These are phyloP conservation scores for Stegodyphus dumicola DNA, from an alignment of 1,140 invertebrate species.

Conservation along the genomic window DNA sequence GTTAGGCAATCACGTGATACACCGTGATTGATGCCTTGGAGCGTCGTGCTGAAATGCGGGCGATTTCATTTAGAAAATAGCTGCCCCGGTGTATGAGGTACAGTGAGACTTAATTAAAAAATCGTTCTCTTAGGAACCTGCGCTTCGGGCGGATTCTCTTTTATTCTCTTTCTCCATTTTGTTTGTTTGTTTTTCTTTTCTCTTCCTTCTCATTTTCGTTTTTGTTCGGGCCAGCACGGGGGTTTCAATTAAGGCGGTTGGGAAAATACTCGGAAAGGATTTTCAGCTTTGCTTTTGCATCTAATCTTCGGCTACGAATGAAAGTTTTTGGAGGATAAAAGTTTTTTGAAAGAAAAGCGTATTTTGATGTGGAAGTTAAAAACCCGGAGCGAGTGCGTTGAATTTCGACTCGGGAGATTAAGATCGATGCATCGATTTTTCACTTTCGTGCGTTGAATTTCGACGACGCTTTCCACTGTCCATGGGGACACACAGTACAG, in stretches of 20 bases:
- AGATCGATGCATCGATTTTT: no score
- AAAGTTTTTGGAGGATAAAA: background rate
- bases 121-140: conserved; percentile 25
- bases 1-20: conserved; percentile 18
- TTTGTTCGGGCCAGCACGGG: background rate
- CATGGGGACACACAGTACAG: no score
- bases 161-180: background rate
- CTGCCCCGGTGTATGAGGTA: conserved; percentile 15
- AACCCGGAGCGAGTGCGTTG: no score
- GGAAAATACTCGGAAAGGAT: background rate
- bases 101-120: conserved; percentile 47
- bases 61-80: conserved; percentile 55
- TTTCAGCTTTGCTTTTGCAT: background rate
- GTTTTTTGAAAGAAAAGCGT: background rate
- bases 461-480: no score
- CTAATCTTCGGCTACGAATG: background rate
- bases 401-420: no score
- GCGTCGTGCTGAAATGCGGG: conserved; percentile 35
- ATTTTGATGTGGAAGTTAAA: background rate
- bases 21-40: conserved; percentile 41
- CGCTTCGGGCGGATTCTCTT: background rate
- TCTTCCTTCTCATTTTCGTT: background rate
- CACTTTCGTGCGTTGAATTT: no score
- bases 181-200: background rate
- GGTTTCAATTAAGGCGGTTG: background rate